Conservation (phyloP, 2,113 vertebrate genomes). For the Callocephalon fimbriatum region DNA sequence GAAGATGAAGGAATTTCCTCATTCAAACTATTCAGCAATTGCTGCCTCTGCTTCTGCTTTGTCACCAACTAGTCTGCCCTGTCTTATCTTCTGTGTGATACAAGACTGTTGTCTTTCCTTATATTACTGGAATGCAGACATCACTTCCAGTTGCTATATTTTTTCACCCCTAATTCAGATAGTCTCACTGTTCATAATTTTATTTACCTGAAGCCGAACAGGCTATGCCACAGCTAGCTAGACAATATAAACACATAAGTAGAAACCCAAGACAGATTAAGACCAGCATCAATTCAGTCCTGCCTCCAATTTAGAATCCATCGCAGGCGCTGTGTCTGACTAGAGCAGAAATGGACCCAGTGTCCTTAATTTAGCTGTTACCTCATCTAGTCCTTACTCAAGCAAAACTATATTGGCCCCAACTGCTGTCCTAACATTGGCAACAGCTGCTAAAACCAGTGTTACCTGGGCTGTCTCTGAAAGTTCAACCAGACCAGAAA, state of each 20-base stretch:
- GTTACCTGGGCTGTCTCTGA: not conserved
- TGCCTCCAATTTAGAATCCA: not conserved
- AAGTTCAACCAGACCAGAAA: not conserved
- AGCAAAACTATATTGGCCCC: not conserved
- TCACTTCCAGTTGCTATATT: not conserved
- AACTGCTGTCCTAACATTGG: not conserved
- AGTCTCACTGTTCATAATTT: not conserved
- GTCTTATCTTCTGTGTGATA: no score
- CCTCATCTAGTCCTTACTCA: not conserved
- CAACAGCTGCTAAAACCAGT: not conserved
- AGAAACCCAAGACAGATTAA: not conserved
- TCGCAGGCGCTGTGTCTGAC: not conserved
- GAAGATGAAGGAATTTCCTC: not conserved
- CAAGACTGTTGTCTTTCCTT: not conserved
- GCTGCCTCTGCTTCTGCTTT: not conserved
- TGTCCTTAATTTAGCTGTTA: slow-evolving; percentile 21
- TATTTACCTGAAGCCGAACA: not conserved
- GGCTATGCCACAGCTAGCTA: not conserved
- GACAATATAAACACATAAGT: not conserved
- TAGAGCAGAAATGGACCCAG: not conserved
- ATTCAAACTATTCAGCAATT: not conserved
- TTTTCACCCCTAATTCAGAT: not conserved
- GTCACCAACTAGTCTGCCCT: not conserved
- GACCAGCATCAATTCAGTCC: not conserved
- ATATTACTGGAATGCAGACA: not conserved